These are phyloP conservation scores for Tachina lurida DNA, from an alignment of 2,888 invertebrate species.

Conservation along the genomic window DNA sequence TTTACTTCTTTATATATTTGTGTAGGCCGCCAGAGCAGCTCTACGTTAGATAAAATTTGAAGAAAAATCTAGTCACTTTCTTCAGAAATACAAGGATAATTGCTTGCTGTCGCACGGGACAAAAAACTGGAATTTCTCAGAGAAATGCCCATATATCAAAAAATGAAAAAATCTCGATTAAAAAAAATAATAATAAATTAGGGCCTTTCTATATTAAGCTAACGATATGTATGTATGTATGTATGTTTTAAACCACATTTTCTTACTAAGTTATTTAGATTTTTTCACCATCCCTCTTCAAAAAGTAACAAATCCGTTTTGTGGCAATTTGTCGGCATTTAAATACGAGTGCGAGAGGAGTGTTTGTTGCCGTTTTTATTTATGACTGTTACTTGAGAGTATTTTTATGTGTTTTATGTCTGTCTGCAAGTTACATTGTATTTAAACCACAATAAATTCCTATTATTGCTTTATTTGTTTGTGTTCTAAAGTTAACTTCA, in stretches of 20 bases:
- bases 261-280: constrained; percentile 6
- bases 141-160: no score
- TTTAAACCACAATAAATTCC: constrained; percentile 28
- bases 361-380: not conserved
- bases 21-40: no score
- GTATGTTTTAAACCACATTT: not conserved
- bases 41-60: no score
- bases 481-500: not conserved
- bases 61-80: no score
- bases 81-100: no score
- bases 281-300: not conserved
- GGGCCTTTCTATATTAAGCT: no score
- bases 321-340: constrained; percentile 2
- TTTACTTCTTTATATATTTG: no score
- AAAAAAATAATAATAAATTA: no score
- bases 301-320: constrained; percentile 13
- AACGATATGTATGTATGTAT: no score
- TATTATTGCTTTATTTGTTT: constrained; percentile 18
- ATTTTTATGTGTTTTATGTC: not conserved
- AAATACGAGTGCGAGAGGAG: not conserved
- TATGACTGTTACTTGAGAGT: not conserved
- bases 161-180: no score
- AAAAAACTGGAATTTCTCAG: no score
- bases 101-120: no score
- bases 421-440: not conserved